A percentile compares a stretch with the other conserved stretches of the same genome.
These are phyloP conservation scores for Halcyon leucocephala DNA, from an alignment of 2,797 vertebrate species.

Conservation along the genomic window DNA sequence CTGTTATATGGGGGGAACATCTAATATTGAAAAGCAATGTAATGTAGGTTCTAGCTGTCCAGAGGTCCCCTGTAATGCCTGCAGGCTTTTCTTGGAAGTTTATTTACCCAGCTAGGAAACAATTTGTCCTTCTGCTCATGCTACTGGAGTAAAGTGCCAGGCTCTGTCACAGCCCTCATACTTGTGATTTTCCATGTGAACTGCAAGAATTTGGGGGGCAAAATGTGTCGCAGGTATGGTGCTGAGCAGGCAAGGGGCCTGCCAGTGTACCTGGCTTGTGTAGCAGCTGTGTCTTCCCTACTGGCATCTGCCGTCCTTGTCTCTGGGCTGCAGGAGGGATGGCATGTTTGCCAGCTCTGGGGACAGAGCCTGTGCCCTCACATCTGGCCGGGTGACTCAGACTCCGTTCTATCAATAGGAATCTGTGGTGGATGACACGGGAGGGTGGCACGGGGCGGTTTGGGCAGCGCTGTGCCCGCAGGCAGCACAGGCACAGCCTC, in stretches of 20 bases:
- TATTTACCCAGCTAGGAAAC: neutral
- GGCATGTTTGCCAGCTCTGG: neutral
- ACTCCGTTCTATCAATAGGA: rapidly evolving
- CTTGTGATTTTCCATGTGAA: neutral
- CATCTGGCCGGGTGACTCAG: neutral
- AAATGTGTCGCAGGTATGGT: rapidly evolving
- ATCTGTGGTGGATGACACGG: rapidly evolving
- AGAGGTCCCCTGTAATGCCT: neutral
- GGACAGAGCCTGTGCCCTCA: neutral
- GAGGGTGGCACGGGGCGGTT: rapidly evolving
- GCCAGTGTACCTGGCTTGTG: neutral
- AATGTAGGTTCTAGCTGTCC: neutral
- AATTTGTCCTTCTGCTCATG: neutral
- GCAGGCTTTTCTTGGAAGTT: neutral
- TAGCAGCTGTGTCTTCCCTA: neutral
- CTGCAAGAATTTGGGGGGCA: neutral
- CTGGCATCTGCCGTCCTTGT: neutral
- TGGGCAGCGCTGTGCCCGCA: neutral
- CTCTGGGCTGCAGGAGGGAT: rapidly evolving
- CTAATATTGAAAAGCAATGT: rapidly evolving
- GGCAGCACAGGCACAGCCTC: rapidly evolving
- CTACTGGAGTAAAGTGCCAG: too few relatives aligned
- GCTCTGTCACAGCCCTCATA: neutral
- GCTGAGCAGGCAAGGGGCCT: neutral
- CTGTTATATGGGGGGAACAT: neutral